Evolutionary conservation across 2,888 invertebrate genomes (phyloP), one percentile per base, ranked within the genome.

Genomic region (Drosophila cognata): DNA sequence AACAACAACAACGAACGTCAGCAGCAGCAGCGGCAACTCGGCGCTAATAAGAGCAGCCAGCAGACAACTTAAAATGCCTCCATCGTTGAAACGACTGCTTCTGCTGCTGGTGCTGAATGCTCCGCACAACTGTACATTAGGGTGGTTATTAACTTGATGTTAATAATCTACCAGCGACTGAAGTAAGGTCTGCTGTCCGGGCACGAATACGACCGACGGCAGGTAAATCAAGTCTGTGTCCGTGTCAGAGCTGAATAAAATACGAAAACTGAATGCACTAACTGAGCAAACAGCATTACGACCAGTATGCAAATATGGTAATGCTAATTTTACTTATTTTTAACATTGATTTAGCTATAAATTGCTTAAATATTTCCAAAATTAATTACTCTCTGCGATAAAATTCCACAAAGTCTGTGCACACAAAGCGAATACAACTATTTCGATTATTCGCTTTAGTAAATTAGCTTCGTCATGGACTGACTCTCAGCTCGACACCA

Each of bases 111-210:
- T 75, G 70, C 71, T 77, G 80, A 77, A 69, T 69, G 69, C 64
- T 53, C 69, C 61, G 63, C 79, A 83, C 84, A 86, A 88, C 88
- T 85, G 88, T 85, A 85, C 85, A 88, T 84, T 88, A 78, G 78
- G 85, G 88, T 86, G 82, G 87, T 81, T 86, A 87, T 87, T 79
- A 87, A 76, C 71, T 82, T 62, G 43, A 75, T 76, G 79, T 64
- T 76, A 79, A 79, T 79, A 73, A 79, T 79, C 79, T 55, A 69
- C 68, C 48, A n/a, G 18, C 48, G 50, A 16, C 18, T 29, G 48
- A 41, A 48, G 16, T 28, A 57, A 51, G 25, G 53, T 36, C 55
- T 31, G 46, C 21, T 70, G 33, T 55, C 25, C 36, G 28, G 18
- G 18, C 28, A 56, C 16, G 7, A 25, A 46, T 46, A 56, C 29